phyloP scores from a whole-genome alignment of 35 echinoderm and acorn worm genomes.

The Ptychodera flava region DNA sequence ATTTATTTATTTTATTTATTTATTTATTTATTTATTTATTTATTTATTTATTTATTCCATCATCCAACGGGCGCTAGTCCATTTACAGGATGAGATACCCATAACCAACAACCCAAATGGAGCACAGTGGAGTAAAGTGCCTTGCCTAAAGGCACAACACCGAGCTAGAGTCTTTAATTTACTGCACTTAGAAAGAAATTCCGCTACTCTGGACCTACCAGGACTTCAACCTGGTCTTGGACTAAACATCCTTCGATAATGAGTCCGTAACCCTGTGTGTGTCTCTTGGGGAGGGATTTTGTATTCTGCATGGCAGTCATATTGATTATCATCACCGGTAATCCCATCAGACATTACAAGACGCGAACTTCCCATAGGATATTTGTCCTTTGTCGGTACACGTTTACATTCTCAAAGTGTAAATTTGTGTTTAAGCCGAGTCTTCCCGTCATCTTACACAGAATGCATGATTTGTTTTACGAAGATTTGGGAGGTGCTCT shows the following conservation, averaged over 20 bases:
- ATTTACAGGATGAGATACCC: too few relatives aligned
- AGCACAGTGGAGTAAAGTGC: too few relatives aligned
- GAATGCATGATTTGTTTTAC: not conserved
- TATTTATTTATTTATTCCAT: too few relatives aligned
- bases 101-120: too few relatives aligned
- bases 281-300: not conserved
- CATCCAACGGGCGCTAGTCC: too few relatives aligned
- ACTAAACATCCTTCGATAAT: too few relatives aligned
- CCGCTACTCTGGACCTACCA: not conserved
- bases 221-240: not conserved
- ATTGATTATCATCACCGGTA: not conserved
- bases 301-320: not conserved
- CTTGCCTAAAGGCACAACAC: too few relatives aligned
- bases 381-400: not conserved
- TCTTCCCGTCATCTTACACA: conserved; percentile 7
- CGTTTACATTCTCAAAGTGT: not conserved
- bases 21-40: too few relatives aligned
- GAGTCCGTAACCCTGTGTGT: not conserved
- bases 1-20: too few relatives aligned
- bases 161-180: too few relatives aligned
- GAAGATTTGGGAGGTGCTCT: too few relatives aligned
- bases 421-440: not conserved
- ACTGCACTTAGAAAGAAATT: too few relatives aligned
- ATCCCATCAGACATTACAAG: not conserved
- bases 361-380: not conserved